Evolutionary conservation across 2,113 vertebrate species (phyloP).

Genomic region (Mesocricetus auratus): DNA sequence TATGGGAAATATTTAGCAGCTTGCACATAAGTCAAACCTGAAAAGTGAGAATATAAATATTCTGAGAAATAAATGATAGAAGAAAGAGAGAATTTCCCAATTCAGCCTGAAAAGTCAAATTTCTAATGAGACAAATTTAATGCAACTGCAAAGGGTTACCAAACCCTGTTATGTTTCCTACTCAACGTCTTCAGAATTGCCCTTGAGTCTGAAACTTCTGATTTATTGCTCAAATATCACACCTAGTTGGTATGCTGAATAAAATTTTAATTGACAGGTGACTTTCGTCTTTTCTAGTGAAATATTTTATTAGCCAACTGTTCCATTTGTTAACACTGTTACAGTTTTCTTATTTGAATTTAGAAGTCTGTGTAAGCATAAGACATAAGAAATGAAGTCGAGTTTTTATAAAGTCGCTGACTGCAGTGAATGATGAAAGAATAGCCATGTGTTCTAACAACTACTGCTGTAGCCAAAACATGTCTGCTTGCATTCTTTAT

Average conservation of each 20-base stretch:
- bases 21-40: background rate
- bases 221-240: constrained; percentile 25
- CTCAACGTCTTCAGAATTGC: constrained; percentile 37
- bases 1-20: background rate
- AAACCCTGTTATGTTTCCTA: constrained; percentile 10
- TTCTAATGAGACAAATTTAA: background rate
- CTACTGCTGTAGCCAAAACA: constrained; percentile 82
- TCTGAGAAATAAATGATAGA: background rate
- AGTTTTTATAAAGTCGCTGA: constrained; percentile 76
- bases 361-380: constrained; percentile 54
- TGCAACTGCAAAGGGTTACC: constrained; percentile 54
- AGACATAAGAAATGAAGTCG: constrained; percentile 11
- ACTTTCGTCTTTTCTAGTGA: constrained; percentile 51
- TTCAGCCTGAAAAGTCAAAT: background rate
- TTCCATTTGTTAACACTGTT: constrained; percentile 60
- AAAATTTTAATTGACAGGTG: constrained; percentile 30
- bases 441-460: constrained; percentile 80
- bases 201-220: background rate
- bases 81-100: constrained; percentile 54
- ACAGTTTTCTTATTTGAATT: constrained; percentile 35
- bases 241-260: constrained; percentile 4
- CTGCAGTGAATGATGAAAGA: constrained; percentile 75
- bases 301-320: constrained; percentile 7
- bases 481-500: constrained; percentile 85
- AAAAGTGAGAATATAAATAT: constrained; percentile 23